These are phyloP conservation scores for Coleophora flavipennella DNA, from an alignment of 2,888 invertebrate species.

Conservation along the genomic window DNA sequence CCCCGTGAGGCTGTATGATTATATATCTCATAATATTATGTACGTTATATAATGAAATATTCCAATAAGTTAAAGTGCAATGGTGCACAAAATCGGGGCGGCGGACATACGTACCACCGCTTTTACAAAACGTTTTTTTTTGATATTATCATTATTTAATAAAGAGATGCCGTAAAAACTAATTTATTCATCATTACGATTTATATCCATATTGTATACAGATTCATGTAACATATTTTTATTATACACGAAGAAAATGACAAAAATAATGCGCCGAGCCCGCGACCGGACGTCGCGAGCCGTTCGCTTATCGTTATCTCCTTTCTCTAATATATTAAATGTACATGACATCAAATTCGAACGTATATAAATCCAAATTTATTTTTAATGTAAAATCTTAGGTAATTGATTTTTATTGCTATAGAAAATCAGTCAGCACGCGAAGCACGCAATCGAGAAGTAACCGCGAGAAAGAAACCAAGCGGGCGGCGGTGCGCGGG, in stretches of 20 bases:
- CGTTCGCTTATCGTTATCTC: constrained; percentile 67
- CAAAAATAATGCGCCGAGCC: constrained; percentile 67
- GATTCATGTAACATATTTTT: constrained; percentile 75
- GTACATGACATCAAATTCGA: constrained; percentile 74
- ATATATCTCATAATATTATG: constrained; percentile 72
- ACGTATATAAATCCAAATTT: constrained; percentile 74
- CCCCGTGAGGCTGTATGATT: constrained; percentile 74
- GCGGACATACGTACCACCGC: constrained; percentile 66
- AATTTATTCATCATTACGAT: constrained; percentile 71
- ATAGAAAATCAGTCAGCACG: constrained; percentile 76
- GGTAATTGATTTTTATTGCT: constrained; percentile 75
- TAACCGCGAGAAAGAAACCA: constrained; percentile 71
- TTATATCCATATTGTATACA: constrained; percentile 75
- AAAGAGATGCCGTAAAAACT: constrained; percentile 73
- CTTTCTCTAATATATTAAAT: constrained; percentile 70
- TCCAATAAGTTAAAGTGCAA: constrained; percentile 74
- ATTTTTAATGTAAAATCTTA: constrained; percentile 73
- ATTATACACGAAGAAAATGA: constrained; percentile 75
- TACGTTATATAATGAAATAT: constrained; percentile 73
- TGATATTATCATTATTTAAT: constrained; percentile 72
- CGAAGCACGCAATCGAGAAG: constrained; percentile 75
- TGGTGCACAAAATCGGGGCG: constrained; percentile 72
- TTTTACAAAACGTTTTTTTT: constrained; percentile 61
- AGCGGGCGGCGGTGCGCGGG: constrained; percentile 64
- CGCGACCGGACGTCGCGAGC: constrained; percentile 60